phyloP scores from a whole-genome alignment of 2,113 vertebrate species.

The Cranoglanis bouderius region DNA sequence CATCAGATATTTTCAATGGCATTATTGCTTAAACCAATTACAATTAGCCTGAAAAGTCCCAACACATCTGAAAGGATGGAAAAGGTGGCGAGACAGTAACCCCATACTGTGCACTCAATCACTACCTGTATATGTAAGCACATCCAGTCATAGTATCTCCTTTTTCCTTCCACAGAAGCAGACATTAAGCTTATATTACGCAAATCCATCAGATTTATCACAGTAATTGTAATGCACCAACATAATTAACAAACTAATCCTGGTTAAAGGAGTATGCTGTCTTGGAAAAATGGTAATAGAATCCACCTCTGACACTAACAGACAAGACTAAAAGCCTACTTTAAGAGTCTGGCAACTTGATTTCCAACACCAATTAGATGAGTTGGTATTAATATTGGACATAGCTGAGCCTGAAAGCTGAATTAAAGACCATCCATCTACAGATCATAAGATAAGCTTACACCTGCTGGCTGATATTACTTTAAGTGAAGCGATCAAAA shows the following conservation, averaged over 20 bases:
- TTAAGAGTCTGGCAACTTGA: slow-evolving; percentile 31
- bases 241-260: slow-evolving; percentile 27
- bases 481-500: not conserved
- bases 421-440: slow-evolving; percentile 10
- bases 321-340: slow-evolving; percentile 8
- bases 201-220: not conserved
- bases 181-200: slow-evolving; percentile 27
- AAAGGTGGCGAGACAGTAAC: slow-evolving; percentile 13
- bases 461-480: slow-evolving; percentile 19
- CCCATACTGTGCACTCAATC: not conserved
- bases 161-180: not conserved
- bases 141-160: not conserved
- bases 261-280: not conserved
- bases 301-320: slow-evolving; percentile 17
- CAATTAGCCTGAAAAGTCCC: not conserved
- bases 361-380: slow-evolving; percentile 27
- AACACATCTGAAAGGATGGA: not conserved
- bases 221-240: slow-evolving; percentile 24
- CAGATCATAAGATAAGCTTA: slow-evolving; percentile 34
- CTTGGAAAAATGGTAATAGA: slow-evolving; percentile 21
- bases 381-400: slow-evolving; percentile 37
- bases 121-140: slow-evolving; percentile 5
- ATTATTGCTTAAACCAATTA: not conserved
- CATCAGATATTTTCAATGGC: not conserved
- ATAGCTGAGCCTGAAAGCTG: slow-evolving; percentile 27